phyloP scores from a whole-genome alignment of 2,113 vertebrate genomes.

The Cervus canadensis region DNA sequence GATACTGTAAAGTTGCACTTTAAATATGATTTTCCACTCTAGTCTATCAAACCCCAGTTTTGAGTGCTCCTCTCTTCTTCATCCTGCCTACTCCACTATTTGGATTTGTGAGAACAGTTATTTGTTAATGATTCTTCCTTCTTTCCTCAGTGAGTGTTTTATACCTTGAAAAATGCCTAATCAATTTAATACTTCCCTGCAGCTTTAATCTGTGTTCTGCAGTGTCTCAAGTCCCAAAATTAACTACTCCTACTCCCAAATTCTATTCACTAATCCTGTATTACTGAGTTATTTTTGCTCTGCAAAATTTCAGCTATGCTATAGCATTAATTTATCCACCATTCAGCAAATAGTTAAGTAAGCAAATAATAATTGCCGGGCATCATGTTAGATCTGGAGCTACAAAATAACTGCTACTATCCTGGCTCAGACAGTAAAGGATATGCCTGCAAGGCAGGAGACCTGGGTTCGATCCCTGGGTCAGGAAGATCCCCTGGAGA shows the following conservation, averaged over 20 bases:
- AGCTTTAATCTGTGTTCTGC: neutral
- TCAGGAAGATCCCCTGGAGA: neutral
- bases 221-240: neutral
- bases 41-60: neutral
- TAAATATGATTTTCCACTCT: neutral
- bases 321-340: neutral
- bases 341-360: neutral
- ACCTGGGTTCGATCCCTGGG: neutral
- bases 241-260: neutral
- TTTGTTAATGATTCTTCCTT: neutral
- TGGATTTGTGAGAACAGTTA: neutral
- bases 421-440: neutral
- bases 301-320: neutral
- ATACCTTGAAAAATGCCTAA: neutral
- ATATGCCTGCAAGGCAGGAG: neutral
- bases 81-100: neutral
- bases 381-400: neutral
- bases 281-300: neutral
- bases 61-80: neutral
- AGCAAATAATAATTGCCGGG: neutral
- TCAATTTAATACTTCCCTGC: neutral
- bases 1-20: neutral
- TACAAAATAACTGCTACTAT: neutral
- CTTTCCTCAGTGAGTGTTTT: neutral
- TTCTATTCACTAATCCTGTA: neutral